Conservation (phyloP, 2,888 invertebrate species). For the Nebria brevicollis region DNA sequence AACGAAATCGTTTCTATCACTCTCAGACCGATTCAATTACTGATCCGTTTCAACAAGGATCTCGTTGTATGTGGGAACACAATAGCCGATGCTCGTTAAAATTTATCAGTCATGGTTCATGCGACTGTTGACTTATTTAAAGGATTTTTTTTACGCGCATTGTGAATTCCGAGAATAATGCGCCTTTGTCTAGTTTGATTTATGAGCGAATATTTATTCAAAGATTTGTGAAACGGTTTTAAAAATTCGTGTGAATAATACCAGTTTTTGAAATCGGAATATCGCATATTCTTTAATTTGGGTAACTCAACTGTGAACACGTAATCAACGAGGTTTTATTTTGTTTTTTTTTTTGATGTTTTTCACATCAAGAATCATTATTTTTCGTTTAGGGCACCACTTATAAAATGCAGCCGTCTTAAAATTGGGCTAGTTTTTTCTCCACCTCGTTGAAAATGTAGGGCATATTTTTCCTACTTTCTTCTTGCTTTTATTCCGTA, state of each 20-base stretch:
- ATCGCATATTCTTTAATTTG: neutral
- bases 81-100: constrained; percentile 18
- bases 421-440: neutral
- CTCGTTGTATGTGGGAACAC: constrained; percentile 14
- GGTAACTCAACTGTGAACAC: neutral
- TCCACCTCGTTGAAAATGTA: neutral
- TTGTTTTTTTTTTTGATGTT: neutral
- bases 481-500: neutral
- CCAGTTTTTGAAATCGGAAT: neutral
- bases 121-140: constrained; percentile 21
- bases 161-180: constrained; percentile 13
- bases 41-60: constrained; percentile 23
- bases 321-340: neutral
- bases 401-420: neutral
- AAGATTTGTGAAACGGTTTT: neutral
- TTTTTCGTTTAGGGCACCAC: neutral
- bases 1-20: constrained; percentile 17
- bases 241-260: neutral
- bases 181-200: constrained; percentile 16
- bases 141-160: constrained; percentile 8
- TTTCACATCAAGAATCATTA: neutral
- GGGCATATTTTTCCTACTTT: neutral
- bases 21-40: constrained; percentile 14
- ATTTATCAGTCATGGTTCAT: constrained; percentile 24
- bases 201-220: constrained; percentile 10